Evolutionary conservation across 2,888 invertebrate species (phyloP).

Genomic region (Bugula neritina): DNA sequence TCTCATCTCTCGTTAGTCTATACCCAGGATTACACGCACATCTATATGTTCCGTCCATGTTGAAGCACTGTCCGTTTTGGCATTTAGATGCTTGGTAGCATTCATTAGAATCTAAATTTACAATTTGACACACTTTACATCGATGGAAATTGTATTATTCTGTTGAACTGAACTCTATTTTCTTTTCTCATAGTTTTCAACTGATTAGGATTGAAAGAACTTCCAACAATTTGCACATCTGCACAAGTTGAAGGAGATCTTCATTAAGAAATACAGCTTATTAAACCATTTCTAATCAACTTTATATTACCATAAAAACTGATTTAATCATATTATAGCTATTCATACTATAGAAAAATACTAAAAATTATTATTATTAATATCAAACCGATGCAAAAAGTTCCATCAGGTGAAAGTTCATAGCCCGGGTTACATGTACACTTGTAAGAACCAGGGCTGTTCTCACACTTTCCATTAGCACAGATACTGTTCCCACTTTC

Average conservation of each 20-base stretch:
- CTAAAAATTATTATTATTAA: no score
- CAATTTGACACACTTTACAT: not conserved
- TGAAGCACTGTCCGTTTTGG: conserved; percentile 36
- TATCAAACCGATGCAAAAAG: conserved; percentile 70
- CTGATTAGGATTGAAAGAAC: no score
- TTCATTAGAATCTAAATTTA: conserved; percentile 35
- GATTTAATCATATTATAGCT: no score
- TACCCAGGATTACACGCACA: conserved; percentile 67
- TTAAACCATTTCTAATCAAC: no score
- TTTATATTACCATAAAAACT: no score
- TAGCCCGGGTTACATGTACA: conserved; percentile 76
- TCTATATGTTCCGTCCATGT: conserved; percentile 56
- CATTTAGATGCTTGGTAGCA: conserved; percentile 36
- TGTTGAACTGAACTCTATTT: no score
- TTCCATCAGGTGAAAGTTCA: conserved; percentile 72
- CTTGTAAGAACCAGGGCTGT: conserved; percentile 55
- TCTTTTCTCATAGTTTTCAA: no score
- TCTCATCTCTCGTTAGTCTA: conserved; percentile 61
- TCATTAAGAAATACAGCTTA: no score
- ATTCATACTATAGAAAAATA: no score
- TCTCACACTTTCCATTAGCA: conserved; percentile 49
- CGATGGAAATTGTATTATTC: no score
- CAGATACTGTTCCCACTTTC: conserved; percentile 50
- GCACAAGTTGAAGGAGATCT: no score
- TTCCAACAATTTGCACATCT: no score